phyloP scores from a whole-genome alignment of 2,888 invertebrate species.

The Caenorhabditis auriculariae region DNA sequence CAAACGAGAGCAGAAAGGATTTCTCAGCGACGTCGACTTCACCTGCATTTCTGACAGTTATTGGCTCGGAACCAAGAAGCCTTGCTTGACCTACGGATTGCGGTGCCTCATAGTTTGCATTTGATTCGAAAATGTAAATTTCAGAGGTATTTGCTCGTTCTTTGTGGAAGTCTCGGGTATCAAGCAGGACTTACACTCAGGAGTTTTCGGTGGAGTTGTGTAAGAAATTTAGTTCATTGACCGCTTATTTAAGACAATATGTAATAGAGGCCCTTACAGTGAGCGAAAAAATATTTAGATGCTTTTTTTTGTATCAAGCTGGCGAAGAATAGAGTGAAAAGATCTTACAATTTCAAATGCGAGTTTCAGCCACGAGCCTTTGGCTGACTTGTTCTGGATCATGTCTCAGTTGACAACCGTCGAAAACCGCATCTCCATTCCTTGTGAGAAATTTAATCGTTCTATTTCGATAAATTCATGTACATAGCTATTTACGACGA shows the following conservation, averaged over 20 bases:
- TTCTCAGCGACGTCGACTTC: conserved; percentile 75
- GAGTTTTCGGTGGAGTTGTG: conserved; percentile 91
- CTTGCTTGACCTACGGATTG: conserved; percentile 93
- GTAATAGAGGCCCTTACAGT: neutral
- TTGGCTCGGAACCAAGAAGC: conserved; percentile 92
- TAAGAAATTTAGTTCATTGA: conserved; percentile 67
- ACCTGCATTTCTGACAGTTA: conserved; percentile 98
- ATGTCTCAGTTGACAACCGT: conserved; percentile 75
- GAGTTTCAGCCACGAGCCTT: conserved; percentile 74
- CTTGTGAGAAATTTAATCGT: conserved; percentile 67
- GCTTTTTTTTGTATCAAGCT: too few relatives aligned
- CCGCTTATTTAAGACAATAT: too few relatives aligned
- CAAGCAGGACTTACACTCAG: conserved; percentile 91
- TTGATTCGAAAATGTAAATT: neutral
- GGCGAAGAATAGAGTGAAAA: neutral
- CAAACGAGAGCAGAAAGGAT: conserved; percentile 66
- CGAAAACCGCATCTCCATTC: conserved; percentile 74
- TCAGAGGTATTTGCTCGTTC: conserved; percentile 77
- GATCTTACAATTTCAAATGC: neutral
- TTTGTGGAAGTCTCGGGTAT: conserved; percentile 78
- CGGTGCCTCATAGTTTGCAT: conserved; percentile 52
- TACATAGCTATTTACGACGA: conserved; percentile 73
- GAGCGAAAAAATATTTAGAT: too few relatives aligned
- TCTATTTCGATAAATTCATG: neutral
- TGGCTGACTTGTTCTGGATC: conserved; percentile 85